Evolutionary conservation across 2,113 vertebrate genomes (phyloP), one percentile per base, ranked within the genome.

Genomic region (Petrocephalus zakoni): DNA sequence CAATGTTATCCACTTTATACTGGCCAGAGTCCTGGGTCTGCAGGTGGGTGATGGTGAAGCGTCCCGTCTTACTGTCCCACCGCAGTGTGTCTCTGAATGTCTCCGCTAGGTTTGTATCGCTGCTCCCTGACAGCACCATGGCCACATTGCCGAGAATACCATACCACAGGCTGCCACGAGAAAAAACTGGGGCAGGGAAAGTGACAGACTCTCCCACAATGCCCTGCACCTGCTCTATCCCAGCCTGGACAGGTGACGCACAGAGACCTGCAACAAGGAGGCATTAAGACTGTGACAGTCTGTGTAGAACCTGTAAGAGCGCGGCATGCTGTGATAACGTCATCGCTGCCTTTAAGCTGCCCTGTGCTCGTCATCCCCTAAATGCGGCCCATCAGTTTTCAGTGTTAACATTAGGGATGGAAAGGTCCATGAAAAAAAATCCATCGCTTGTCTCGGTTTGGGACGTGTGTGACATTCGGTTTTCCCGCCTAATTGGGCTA

Each of bases 141-240:
- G 86, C 86, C 25, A 47, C 13, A 51, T 0, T 47, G 10, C 58
- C 86, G 25, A 72, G 56, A 29, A 29, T n/a, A 10, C 64, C 46
- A 68, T 87, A 15, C 0, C 0, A 25, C 46, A 87, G 86, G 42
- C 1, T 0, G 0, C 86, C 56, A 25, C 0, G 1, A 22, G 9
- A 42, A 4, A 25, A 0, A 25, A 64, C 9, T 64, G 58, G 2
- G 9, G 58, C 61, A 64, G 61, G n/a, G 25, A 64, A 64, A 1
- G 61, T 64, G 10, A 64, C 10, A 64, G n/a, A n/a, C 1, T 9
- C n/a, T 64, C 61, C 61, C 61, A 64, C n/a, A 64, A 72, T 87
- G 34, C 86, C 86, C 29, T 68, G 22, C 42, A 51, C 5, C 42
- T 72, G 58, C 10, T 72, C 17, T 2, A 15, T 29, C 46, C 17